Evolutionary conservation across 2,888 invertebrate genomes (phyloP).

Genomic region (Linnaemya vulpina): DNA sequence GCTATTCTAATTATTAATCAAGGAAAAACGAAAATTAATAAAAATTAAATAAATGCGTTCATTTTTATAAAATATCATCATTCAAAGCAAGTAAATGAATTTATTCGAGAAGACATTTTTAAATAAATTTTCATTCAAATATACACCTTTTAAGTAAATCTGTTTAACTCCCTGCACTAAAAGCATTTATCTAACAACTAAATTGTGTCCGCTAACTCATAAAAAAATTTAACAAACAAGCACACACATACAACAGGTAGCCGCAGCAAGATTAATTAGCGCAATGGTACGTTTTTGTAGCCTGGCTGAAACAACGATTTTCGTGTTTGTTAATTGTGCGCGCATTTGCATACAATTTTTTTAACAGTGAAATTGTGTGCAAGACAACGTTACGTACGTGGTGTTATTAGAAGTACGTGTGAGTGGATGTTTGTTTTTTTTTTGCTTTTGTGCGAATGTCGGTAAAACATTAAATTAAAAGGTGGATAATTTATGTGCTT

Average conservation of each 20-base stretch:
- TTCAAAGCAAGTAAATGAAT: no score
- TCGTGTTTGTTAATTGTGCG: not conserved
- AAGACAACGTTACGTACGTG: not conserved
- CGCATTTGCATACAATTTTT: constrained; percentile 8
- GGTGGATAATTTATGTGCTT: no score
- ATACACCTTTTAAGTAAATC: constrained; percentile 3
- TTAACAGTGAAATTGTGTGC: not conserved
- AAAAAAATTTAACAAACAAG: constrained; percentile 1
- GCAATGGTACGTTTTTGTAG: constrained; percentile 30
- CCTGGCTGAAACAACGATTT: constrained; percentile 5
- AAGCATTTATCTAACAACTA: constrained; percentile 28
- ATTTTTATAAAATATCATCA: no score
- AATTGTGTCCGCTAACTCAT: constrained; percentile 32
- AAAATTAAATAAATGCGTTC: no score
- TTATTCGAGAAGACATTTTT: no score
- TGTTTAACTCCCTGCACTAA: constrained; percentile 17
- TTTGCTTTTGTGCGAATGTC: no score
- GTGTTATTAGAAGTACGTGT: not conserved
- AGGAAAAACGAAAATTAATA: no score
- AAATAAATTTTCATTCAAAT: not conserved
- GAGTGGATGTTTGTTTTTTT: no score
- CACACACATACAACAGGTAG: constrained; percentile 37
- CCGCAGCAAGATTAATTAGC: constrained; percentile 44
- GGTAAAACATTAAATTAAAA: no score
- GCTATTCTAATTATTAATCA: no score